Conservation (phyloP, 2,797 vertebrate species). For the Hozukius guyotensis region DNA sequence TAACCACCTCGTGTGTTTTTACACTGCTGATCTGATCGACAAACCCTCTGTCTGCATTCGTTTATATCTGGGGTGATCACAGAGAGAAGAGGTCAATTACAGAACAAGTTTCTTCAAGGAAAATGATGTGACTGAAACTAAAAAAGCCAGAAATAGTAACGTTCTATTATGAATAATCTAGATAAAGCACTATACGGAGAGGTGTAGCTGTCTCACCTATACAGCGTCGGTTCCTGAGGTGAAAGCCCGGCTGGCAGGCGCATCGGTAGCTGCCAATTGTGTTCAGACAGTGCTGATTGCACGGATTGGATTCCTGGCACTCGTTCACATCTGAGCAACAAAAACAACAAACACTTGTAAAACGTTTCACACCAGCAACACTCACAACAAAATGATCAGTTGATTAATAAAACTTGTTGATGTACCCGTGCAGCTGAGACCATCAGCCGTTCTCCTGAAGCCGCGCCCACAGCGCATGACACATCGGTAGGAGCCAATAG, state of each 20-base stretch:
- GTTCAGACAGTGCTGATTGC: conserved; percentile 94
- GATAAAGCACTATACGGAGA: neutral
- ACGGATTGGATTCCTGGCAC: conserved; percentile 92
- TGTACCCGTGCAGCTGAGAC: conserved; percentile 90
- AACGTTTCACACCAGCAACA: neutral
- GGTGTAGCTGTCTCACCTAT: conserved; percentile 81
- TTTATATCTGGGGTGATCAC: conserved; percentile 88
- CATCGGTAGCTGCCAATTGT: conserved; percentile 95
- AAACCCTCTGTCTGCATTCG: conserved; percentile 94
- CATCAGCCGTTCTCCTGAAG: conserved; percentile 88
- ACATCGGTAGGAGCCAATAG: conserved; percentile 91
- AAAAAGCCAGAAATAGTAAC: neutral
- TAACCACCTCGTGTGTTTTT: conserved; percentile 96
- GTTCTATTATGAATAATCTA: neutral
- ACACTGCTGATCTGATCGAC: conserved; percentile 94
- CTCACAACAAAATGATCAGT: neutral
- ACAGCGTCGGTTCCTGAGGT: conserved; percentile 92
- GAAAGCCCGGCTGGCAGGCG: conserved; percentile 93
- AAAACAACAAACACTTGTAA: neutral
- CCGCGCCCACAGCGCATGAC: conserved; percentile 88
- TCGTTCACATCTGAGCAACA: conserved; percentile 90
- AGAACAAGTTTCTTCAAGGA: neutral
- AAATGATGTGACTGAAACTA: neutral
- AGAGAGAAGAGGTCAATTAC: neutral
- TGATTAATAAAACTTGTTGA: neutral